Conservation (phyloP, 2,797 vertebrate genomes). For the Sebastes matsubarae region DNA sequence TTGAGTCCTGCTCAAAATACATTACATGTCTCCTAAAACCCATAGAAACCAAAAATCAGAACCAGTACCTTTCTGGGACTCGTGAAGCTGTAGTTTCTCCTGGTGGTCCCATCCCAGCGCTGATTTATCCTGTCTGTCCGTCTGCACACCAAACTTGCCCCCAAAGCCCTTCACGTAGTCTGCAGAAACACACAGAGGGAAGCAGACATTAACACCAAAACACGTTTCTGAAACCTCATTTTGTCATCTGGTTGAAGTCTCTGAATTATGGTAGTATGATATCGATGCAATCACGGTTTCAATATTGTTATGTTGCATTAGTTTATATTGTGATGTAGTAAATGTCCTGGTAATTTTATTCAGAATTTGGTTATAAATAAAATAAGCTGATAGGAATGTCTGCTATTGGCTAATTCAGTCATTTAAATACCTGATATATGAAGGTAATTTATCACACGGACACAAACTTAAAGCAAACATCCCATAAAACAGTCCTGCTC, state of each 20-base stretch:
- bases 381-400: background rate
- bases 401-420: background rate
- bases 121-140: constrained; percentile 95
- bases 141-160: constrained; percentile 96
- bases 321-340: too few species aligned
- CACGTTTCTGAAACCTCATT: too few species aligned
- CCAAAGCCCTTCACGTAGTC: constrained; percentile 97
- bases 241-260: too few species aligned
- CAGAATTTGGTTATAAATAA: background rate
- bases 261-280: too few species aligned
- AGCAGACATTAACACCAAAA: background rate
- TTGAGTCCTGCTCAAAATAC: background rate
- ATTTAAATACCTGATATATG: background rate
- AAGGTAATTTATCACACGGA: background rate
- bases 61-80: constrained; percentile 93
- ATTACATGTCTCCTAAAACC: background rate
- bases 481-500: background rate
- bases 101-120: constrained; percentile 98
- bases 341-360: too few species aligned
- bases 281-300: too few species aligned
- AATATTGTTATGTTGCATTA: too few species aligned
- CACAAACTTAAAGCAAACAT: background rate
- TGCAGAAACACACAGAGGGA: constrained; percentile 62
- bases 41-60: background rate
- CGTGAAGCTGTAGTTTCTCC: constrained; percentile 95